Base-by-base conservation (phyloP, 2,888 invertebrate species). In the Zelleria hepariella region DNA sequence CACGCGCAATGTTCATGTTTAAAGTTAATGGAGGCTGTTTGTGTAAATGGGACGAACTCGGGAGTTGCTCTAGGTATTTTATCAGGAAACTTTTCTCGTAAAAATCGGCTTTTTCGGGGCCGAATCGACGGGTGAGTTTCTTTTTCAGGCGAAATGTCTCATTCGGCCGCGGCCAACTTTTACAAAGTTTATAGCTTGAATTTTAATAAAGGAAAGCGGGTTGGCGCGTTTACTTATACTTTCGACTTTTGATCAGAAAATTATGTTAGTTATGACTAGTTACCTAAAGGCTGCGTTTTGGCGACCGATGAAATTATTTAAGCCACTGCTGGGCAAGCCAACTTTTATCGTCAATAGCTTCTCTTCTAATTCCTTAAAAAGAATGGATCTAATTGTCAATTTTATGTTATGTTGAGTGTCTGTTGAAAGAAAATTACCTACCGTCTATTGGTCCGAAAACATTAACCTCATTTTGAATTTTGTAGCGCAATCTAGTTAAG, bases 61-160 rank as follows among this genome's bases (percentile, higher is more conserved):
- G 25, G 24, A 57, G 21, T 24, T 24, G 25, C 47, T 8, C 18
- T 27, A 62, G 66, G 69, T 68, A 72, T 77, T 77, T 75, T 73
- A 77, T 76, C 74, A 73, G 72, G 70, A 77, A 82, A 83, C 74
- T 83, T 82, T 73, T 66, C 76, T 78, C 79, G 74, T 82, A 82
- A 83, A 80, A 80, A 77, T 77, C 69, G 74, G 71, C 66, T 67
- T 68, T 79, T 77, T 74, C 72, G 68, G 67, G 67, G 72, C 71
- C 66, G 71, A 76, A 77, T 77, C 74, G 78, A 77, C 78, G 78
- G 77, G 73, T n/a, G n/a, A 73, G 68, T 76, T 78, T 72, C 63
- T 63, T 77, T 78, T 75, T 77, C 75, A 58, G 66, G 68, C 65
- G 63, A 66, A 77, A 77, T 71, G 73, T 76, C 77, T 74, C 66